phyloP scores from a whole-genome alignment of 2,113 vertebrate genomes.

The Pollimyrus isidori region DNA sequence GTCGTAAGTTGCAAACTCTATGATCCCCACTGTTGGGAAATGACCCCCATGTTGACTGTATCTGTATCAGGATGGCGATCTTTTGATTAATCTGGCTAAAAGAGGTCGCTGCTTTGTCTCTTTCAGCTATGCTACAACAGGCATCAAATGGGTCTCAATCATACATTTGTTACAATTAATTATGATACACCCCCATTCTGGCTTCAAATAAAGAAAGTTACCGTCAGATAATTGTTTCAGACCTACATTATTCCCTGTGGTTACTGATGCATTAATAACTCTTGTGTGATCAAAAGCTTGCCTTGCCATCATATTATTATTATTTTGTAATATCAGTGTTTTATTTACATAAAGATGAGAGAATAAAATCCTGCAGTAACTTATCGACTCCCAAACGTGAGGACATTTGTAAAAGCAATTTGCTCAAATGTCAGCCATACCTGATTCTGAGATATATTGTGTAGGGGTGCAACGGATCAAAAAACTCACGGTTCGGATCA shows the following conservation, averaged over 20 bases:
- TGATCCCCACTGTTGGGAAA: background rate
- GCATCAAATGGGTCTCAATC: background rate
- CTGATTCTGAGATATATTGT: background rate
- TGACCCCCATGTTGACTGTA: background rate
- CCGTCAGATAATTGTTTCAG: background rate
- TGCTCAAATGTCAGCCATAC: background rate
- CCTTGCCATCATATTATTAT: background rate
- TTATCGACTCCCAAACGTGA: background rate
- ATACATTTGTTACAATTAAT: background rate
- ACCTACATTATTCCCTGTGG: background rate
- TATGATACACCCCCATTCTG: background rate
- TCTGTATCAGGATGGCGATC: background rate
- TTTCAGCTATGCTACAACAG: background rate
- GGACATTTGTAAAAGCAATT: background rate
- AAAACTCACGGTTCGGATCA: too few species aligned
- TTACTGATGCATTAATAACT: conserved; percentile 5
- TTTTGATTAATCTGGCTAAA: background rate
- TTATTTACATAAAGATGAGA: background rate
- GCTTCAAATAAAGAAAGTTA: background rate
- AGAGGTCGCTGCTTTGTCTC: background rate
- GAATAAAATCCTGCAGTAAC: background rate
- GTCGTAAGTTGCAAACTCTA: background rate
- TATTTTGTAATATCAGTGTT: background rate
- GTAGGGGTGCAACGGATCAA: too few species aligned
- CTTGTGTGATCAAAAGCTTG: conserved; percentile 1